Evolutionary conservation across 2,113 vertebrate species (phyloP), one percentile per base, ranked within the genome.

Genomic region (Notothenia rossii): DNA sequence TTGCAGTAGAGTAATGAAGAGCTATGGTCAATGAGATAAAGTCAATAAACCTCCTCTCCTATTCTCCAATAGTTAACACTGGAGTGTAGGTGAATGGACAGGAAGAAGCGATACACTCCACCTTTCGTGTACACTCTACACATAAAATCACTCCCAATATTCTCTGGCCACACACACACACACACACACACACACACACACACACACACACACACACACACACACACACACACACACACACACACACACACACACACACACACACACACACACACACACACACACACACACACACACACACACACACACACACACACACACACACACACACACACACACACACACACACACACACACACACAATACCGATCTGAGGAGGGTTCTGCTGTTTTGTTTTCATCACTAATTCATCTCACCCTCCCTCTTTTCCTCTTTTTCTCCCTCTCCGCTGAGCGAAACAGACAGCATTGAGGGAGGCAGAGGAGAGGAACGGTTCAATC

Each of bases 381-480:
- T 93, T 93, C 90, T 86, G 89, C 91, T 94, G 92, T 94, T 95
- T 96, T 95, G 94, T 96, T 95, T 93, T 94, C 93, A 94, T 95
- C 91, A 95, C 90, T 96, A 95, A 95, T 96, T 95, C 91, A 95
- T 95, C 89, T 81, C 89, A 59, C 80, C 81, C 90, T 85, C 84
- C 85, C 81, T 87, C 83, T 88, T 86, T 86, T 84, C 77, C 82
- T 82, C 85, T 80, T 84, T 93, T 86, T 78, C 86, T 87, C 79
- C 58, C 80, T 86, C 88, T 90, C 84, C 49, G 49, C 92, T 91
- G 92, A 94, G 89, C 75, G 74, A 94, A 93, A 94, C 89, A 88
- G 92, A 93, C 91, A 92, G 91, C 93, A 95, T 91, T 93, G 93
- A 94, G 87, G 88, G 88, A 92, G 91, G 91, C 93, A 93, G 92